Evolutionary conservation across 2,797 vertebrate species (phyloP), one percentile per base, ranked within the genome.

Genomic region (Anableps anableps): DNA sequence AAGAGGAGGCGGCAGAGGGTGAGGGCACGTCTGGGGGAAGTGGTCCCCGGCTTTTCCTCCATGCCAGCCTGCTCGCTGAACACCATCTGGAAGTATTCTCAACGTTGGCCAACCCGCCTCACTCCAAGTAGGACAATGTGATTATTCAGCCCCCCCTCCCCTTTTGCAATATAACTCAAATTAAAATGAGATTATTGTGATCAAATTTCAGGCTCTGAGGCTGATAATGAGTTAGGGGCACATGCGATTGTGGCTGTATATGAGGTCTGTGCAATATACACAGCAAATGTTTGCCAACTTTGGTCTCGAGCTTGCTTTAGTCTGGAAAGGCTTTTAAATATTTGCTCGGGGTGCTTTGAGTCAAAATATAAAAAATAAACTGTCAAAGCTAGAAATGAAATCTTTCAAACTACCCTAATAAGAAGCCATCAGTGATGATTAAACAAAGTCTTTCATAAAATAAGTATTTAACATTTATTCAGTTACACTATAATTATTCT

Each of bases 41-140:
- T 79, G 87, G 84, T 91, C 83, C 91, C 86, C 89, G 89, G 93
- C 93, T 94, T 89, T 95, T 94, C 93, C 88, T 95, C 95, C 83
- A 90, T 94, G 94, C 95, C 94, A 94, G 89, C 95, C 93, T 94
- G 95, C 93, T 91, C 92, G 95, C 96, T 96, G 94, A 93, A 92
- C 91, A 95, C 96, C 97, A 97, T 97, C 97, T 97, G 97, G 96
- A 97, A 96, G 96, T 96, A 94, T 96, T 96, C 94, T 92, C 94
- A 92, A 92, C 93, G 91, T 90, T 81, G 92, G 88, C 93, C 94
- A 92, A 92, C 93, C 92, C 96, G 91, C 92, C 89, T 74, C 75
- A 86, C 86, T 91, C 92, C 93, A 94, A 93, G 86, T 87, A 88
- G 92, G 91, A 90, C 94, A 92, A 93, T 94, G 91, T 91, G 89